A percentile compares a stretch with the other conserved stretches of the same genome.
phyloP scores from a whole-genome alignment of 2,888 invertebrate species.

The Lasioglossum villosulum region DNA sequence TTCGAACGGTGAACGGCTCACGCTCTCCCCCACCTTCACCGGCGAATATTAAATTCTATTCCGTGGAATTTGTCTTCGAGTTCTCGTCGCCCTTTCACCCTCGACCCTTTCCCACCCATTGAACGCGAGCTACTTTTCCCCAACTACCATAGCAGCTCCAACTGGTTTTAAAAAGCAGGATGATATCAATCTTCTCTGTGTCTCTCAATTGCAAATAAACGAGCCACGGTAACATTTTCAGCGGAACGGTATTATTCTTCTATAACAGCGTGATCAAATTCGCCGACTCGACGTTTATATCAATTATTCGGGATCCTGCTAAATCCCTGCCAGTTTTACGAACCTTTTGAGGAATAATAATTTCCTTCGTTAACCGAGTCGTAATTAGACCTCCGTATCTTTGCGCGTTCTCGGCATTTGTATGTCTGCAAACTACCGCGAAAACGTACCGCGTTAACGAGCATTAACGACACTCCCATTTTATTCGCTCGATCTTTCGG shows the following conservation, averaged over 20 bases:
- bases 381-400: background rate
- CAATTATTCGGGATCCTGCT: background rate
- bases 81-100: background rate
- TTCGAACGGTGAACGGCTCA: constrained; percentile 1
- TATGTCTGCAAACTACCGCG: background rate
- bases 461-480: background rate
- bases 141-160: background rate
- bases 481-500: background rate
- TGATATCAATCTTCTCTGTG: background rate
- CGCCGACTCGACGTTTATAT: background rate
- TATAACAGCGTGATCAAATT: background rate
- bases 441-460: background rate
- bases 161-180: background rate
- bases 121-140: background rate
- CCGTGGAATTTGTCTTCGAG: background rate
- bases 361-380: background rate
- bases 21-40: background rate
- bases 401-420: background rate
- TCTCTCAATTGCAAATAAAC: background rate
- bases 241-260: background rate
- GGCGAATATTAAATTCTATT: constrained; percentile 11
- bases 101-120: background rate
- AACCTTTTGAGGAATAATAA: background rate
- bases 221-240: background rate
- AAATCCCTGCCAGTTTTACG: background rate